phyloP scores from a whole-genome alignment of 1,140 invertebrate species.

The Monomorium pharaonis region DNA sequence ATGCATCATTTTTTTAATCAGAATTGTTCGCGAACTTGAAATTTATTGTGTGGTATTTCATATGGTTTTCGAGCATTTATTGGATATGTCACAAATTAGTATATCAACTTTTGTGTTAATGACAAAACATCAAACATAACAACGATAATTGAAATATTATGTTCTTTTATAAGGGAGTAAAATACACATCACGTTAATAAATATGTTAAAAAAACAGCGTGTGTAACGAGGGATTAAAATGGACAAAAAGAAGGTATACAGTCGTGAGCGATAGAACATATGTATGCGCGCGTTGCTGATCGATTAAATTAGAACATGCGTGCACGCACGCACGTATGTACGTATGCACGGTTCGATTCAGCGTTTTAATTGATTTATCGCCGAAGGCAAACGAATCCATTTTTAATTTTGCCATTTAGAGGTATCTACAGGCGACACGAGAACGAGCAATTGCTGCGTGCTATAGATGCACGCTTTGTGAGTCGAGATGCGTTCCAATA shows the following conservation, averaged over 20 bases:
- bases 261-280: constrained; percentile 14
- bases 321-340: neutral
- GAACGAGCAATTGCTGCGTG: constrained; percentile 46
- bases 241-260: neutral
- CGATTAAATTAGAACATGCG: constrained; percentile 59
- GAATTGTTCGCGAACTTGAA: neutral
- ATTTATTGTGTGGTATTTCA: neutral
- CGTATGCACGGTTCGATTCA: constrained; percentile 13
- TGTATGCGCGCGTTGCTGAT: constrained; percentile 1
- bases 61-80: neutral
- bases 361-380: constrained; percentile 64
- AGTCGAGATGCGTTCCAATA: neutral
- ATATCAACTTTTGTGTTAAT: neutral
- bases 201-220: constrained; percentile 10
- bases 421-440: neutral
- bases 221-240: constrained; percentile 21
- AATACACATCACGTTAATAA: constrained; percentile 5
- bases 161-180: neutral
- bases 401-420: constrained; percentile 71
- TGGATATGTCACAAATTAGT: neutral
- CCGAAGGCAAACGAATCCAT: constrained; percentile 55
- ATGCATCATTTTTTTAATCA: neutral
- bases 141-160: neutral
- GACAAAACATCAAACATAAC: neutral
- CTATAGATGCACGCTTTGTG: constrained; percentile 23